Percentiles rank a stretch among this genome's conserved stretches.
phyloP scores from a whole-genome alignment of 1,140 invertebrate species.

The Cyclina sinensis region DNA sequence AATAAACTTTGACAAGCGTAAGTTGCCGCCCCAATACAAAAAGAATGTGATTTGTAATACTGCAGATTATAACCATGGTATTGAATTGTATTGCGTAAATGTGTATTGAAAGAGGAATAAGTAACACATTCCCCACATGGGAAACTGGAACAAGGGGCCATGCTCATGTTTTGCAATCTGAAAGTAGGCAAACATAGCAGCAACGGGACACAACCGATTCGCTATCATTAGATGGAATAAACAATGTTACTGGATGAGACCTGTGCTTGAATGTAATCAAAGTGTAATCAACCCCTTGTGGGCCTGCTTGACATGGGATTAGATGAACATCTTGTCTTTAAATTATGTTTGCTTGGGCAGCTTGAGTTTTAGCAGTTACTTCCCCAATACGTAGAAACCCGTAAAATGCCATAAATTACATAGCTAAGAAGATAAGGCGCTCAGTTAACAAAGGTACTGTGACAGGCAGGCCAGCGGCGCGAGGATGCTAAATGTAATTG shows the following conservation, averaged over 20 bases:
- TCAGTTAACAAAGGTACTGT: background rate
- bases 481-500: conserved; percentile 4
- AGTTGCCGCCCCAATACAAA: background rate
- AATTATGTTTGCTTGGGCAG: background rate
- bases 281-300: background rate
- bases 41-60: conserved; percentile 19
- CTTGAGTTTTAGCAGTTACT: background rate
- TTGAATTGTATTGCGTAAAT: background rate
- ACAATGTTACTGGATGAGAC: conserved; percentile 6
- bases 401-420: conserved; percentile 43
- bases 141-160: conserved; percentile 20
- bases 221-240: background rate
- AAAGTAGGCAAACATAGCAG: background rate
- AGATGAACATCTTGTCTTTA: background rate
- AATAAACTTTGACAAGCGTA: background rate
- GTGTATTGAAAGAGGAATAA: background rate
- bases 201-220: background rate
- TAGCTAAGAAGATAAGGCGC: background rate
- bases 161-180: background rate
- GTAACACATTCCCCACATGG: background rate
- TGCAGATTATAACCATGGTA: background rate
- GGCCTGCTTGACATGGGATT: background rate
- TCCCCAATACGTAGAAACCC: conserved; percentile 29
- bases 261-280: conserved; percentile 27
- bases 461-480: background rate